phyloP scores from a whole-genome alignment of 2,888 invertebrate species.

The Himalopsyche anomala region DNA sequence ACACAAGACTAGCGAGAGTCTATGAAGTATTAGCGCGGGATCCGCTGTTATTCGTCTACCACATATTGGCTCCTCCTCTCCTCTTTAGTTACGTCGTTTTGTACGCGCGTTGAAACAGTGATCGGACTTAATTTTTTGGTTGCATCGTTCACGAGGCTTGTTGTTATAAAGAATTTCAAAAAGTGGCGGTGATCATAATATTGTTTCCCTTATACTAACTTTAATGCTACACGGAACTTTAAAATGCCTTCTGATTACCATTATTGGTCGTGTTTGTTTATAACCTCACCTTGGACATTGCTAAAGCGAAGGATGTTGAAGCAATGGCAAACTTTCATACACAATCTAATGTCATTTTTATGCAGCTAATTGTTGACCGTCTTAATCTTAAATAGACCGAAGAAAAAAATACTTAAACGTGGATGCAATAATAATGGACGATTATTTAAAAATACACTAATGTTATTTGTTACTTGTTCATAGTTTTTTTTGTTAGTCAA shows the following conservation, averaged over 20 bases:
- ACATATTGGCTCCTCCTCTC: conserved; percentile 49
- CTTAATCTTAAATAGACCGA: too few species aligned
- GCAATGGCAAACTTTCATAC: conserved; percentile 8
- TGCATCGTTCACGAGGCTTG: conserved; percentile 53
- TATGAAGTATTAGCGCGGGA: conserved; percentile 60
- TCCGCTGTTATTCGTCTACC: conserved; percentile 54
- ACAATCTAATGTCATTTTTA: background rate
- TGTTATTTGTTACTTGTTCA: too few species aligned
- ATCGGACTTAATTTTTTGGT: conserved; percentile 57
- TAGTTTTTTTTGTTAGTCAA: too few species aligned
- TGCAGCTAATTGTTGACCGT: too few species aligned
- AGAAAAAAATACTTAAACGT: too few species aligned
- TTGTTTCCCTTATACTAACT: background rate
- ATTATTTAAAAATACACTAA: too few species aligned
- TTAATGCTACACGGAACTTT: background rate
- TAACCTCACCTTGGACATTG: conserved; percentile 24
- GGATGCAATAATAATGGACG: too few species aligned
- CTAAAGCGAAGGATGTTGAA: background rate
- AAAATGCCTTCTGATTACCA: background rate
- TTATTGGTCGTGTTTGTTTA: background rate
- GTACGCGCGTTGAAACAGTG: conserved; percentile 58
- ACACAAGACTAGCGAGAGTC: conserved; percentile 44
- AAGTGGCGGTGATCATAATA: conserved; percentile 55
- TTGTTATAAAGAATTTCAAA: conserved; percentile 57
- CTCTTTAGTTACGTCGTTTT: conserved; percentile 60